Evolutionary conservation across 2,797 vertebrate species (phyloP).

Genomic region (Mastacembelus armatus): DNA sequence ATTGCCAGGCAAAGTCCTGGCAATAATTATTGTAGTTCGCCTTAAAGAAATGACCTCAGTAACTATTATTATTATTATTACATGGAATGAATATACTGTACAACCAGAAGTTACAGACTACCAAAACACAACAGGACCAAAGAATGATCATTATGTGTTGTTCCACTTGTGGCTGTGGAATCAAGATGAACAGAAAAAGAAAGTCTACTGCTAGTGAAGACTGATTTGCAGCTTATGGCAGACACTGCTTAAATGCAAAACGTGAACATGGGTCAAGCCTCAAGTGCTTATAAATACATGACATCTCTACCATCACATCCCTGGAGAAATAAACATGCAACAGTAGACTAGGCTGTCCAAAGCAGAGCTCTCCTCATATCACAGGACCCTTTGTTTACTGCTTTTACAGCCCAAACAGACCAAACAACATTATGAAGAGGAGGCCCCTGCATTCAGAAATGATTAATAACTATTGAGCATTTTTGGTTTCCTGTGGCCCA

Average conservation of each 20-base stretch:
- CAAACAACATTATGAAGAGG: slow-evolving; percentile 70
- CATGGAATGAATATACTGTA: too few species aligned
- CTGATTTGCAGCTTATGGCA: too few species aligned
- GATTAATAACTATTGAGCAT: slow-evolving; percentile 86
- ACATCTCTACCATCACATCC: slow-evolving; percentile 39
- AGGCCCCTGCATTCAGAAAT: slow-evolving; percentile 73
- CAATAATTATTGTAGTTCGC: too few species aligned
- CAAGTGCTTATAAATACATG: slow-evolving; percentile 55
- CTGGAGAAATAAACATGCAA: slow-evolving; percentile 19
- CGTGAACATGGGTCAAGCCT: slow-evolving; percentile 33
- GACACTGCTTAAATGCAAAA: slow-evolving; percentile 44
- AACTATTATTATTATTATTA: too few species aligned
- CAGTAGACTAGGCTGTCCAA: slow-evolving; percentile 29
- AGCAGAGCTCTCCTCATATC: slow-evolving; percentile 54
- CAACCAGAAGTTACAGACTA: background rate
- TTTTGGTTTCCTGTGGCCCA: slow-evolving; percentile 84
- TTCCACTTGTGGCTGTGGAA: background rate
- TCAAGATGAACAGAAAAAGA: slow-evolving; percentile 2
- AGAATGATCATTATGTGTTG: background rate
- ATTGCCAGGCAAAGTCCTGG: too few species aligned
- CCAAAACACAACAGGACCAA: background rate
- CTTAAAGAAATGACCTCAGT: too few species aligned
- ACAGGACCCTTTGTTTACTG: slow-evolving; percentile 68
- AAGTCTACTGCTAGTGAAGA: background rate
- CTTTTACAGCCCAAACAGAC: slow-evolving; percentile 72